A percentile compares a stretch with the other conserved stretches of the same genome.
Conservation (phyloP, 2,113 vertebrate species). For the Upupa epops region DNA sequence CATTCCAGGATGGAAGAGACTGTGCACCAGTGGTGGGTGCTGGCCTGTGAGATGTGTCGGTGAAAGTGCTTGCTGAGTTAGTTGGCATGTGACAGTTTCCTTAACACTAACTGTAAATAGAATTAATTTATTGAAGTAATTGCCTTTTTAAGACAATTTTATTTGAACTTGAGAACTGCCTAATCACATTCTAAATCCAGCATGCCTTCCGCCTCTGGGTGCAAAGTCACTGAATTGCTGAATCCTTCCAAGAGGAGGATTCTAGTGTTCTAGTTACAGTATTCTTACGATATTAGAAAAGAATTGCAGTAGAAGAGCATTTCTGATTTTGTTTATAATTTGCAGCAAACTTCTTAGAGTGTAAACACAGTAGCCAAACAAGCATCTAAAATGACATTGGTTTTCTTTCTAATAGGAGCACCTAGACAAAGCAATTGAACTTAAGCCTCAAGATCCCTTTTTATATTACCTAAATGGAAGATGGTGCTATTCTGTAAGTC, state of each 20-base stretch:
- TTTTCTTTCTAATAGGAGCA: slow-evolving; percentile 85
- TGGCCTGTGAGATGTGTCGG: neutral
- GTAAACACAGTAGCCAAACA: neutral
- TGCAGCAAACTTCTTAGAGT: slow-evolving; percentile 9
- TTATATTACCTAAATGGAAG: slow-evolving; percentile 94
- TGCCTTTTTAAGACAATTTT: neutral
- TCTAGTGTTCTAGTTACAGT: neutral
- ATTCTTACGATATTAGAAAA: neutral
- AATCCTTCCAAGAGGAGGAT: neutral
- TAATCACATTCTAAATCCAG: neutral
- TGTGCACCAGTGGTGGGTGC: neutral
- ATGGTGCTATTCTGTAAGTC: slow-evolving; percentile 95
- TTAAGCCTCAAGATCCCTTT: slow-evolving; percentile 90
- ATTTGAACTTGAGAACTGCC: neutral
- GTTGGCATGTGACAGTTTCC: neutral
- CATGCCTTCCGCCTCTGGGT: neutral
- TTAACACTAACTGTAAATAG: neutral
- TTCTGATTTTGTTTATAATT: neutral
- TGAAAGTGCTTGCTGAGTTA: neutral
- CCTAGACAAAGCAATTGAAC: slow-evolving; percentile 91
- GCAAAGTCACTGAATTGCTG: neutral
- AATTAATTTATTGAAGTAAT: neutral
- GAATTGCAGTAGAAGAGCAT: neutral
- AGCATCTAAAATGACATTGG: neutral
- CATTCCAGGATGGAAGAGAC: neutral